Evolutionary conservation across 2,113 vertebrate species (phyloP).

Genomic region (Anarrhichthys ocellatus): DNA sequence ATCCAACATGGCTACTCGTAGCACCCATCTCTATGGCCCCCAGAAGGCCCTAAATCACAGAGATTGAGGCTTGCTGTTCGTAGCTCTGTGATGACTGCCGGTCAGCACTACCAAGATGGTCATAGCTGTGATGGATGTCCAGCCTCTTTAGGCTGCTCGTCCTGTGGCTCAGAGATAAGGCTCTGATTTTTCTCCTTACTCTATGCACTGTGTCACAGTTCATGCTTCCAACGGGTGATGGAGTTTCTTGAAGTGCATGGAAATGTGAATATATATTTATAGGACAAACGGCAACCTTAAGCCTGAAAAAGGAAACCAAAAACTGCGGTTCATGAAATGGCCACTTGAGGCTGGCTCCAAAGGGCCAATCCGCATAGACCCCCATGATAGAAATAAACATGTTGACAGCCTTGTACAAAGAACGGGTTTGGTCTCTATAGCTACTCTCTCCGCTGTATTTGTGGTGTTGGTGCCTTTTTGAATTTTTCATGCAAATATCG

Average conservation of each 20-base stretch:
- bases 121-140: slow-evolving; percentile 55
- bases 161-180: slow-evolving; percentile 12
- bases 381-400: too few species aligned
- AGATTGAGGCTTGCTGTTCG: slow-evolving; percentile 7
- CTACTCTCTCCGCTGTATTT: too few species aligned
- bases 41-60: slow-evolving; percentile 58
- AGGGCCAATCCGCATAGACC: too few species aligned
- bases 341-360: too few species aligned
- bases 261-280: neutral
- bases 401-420: too few species aligned
- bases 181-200: slow-evolving; percentile 9
- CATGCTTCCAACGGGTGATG: neutral
- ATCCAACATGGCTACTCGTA: slow-evolving; percentile 5
- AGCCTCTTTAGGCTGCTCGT: slow-evolving; percentile 9
- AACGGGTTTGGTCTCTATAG: too few species aligned
- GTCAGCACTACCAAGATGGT: slow-evolving; percentile 41
- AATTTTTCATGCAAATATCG: too few species aligned
- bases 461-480: too few species aligned
- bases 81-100: slow-evolving; percentile 27
- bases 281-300: neutral
- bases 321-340: too few species aligned
- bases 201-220: slow-evolving; percentile 11
- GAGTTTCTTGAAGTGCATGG: neutral
- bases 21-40: slow-evolving; percentile 24
- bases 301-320: too few species aligned